phyloP scores from a whole-genome alignment of 2,797 vertebrate species.

The Gobio occitaniae region DNA sequence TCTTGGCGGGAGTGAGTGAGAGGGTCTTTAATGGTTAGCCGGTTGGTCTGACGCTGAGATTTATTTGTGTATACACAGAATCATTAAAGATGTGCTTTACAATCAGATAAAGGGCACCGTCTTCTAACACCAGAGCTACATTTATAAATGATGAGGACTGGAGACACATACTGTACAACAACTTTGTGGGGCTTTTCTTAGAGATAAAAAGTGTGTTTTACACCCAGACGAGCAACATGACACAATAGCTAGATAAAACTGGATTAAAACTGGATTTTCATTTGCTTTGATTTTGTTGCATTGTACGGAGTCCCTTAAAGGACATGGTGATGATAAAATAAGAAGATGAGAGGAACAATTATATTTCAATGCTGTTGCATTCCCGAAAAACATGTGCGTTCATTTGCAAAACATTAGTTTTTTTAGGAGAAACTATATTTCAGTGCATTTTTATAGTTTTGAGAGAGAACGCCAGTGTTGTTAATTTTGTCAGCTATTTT shows the following conservation, averaged over 20 bases:
- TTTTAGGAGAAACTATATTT: not conserved
- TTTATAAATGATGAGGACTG: not conserved
- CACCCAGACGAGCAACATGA: not conserved
- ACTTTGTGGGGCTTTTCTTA: not conserved
- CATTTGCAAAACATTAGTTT: not conserved
- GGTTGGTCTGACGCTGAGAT: slow-evolving; percentile 74
- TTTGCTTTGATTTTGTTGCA: not conserved
- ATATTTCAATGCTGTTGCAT: not conserved
- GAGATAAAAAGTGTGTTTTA: not conserved
- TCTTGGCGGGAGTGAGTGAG: slow-evolving; percentile 76
- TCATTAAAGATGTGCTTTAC: slow-evolving; percentile 64
- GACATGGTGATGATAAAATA: not conserved
- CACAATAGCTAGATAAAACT: not conserved
- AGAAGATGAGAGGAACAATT: not conserved
- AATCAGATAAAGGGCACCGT: slow-evolving; percentile 56
- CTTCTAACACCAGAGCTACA: slow-evolving; percentile 1
- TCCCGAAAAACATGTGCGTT: not conserved
- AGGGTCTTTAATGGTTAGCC: slow-evolving; percentile 69
- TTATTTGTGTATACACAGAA: slow-evolving; percentile 66
- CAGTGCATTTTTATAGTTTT: not conserved
- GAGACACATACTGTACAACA: not conserved
- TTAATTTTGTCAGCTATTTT: not conserved
- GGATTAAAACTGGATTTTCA: not conserved
- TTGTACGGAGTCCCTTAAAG: not conserved
- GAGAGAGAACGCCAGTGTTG: not conserved